Evolutionary conservation across 1,140 invertebrate genomes (phyloP).

Genomic region (Lucilia cuprina): DNA sequence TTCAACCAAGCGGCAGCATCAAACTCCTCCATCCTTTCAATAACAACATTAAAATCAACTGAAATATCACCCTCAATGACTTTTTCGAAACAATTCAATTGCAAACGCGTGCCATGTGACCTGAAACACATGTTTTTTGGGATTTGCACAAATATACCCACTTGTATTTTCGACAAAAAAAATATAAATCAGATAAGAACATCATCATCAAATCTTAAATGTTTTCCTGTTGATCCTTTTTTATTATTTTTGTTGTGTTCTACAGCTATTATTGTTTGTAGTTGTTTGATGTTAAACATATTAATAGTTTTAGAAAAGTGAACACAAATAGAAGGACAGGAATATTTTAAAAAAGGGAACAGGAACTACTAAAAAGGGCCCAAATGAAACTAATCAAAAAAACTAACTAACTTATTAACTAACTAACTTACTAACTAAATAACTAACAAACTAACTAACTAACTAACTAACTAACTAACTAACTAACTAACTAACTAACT

Average conservation of each 20-base stretch:
- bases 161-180: background rate
- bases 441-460: too few species aligned
- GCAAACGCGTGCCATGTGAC: slow-evolving; percentile 53
- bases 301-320: slow-evolving; percentile 21
- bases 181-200: slow-evolving; percentile 23
- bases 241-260: background rate
- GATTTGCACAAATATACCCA: slow-evolving; percentile 40
- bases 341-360: background rate
- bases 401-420: too few species aligned
- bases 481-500: too few species aligned
- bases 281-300: slow-evolving; percentile 27
- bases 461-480: too few species aligned
- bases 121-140: slow-evolving; percentile 61
- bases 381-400: too few species aligned
- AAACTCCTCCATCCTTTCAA: background rate
- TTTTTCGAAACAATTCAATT: background rate
- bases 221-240: slow-evolving; percentile 35
- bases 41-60: background rate
- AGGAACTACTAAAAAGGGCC: too few species aligned
- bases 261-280: slow-evolving; percentile 19
- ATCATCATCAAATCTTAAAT: slow-evolving; percentile 23
- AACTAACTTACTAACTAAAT: too few species aligned
- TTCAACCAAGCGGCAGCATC: slow-evolving; percentile 18
- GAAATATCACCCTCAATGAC: slow-evolving; percentile 35
- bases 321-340: background rate